Base-by-base conservation (phyloP, 2,797 vertebrate species). In the Tragopan temminckii region DNA sequence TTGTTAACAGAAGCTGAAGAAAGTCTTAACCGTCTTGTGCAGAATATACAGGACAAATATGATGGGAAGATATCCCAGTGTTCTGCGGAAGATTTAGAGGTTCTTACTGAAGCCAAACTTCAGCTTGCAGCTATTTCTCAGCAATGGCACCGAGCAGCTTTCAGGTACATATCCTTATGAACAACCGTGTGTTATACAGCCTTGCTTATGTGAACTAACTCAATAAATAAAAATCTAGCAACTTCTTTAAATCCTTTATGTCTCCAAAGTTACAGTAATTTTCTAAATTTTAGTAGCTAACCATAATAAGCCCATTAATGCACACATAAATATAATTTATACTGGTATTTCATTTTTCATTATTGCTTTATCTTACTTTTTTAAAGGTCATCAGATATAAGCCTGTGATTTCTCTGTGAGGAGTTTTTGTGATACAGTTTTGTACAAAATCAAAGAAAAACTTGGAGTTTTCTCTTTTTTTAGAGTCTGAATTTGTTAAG, bases 101-200 rank as follows among this genome's bases (percentile, higher is more conserved):
- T 97, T 46, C 81, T 97, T 25, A 95, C 98, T 92, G 98, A 98
- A 91, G 97, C 96, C 55, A 98, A 95, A 91, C 98, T 99, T 90
- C 98, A 99, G 21, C 97, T 98, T 95, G 98, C 98, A 63, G 97
- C 94, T 35, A 89, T 99, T 52, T 98, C 97, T 94, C 96, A 98
- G 87, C 98, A 99, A 96, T 98, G 98, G 83, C 98, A 98, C 93
- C 96, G 94, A 66, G 92, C 97, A n/a, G 96, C 98, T 25, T 91
- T 97, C 52, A 99, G 99, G 99, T 98, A 88, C 89, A 84, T 80
- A 64, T 71, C n/a, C 33, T 59, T 50, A 7, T 24, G 38, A 75
- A 23, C 4, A 78, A 24, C 8, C 8, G 36, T 52, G 20, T 14
- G 4, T 69, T 81, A 59, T 62, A 55, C 25, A 66, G 14, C 43